A percentile compares a stretch with the other conserved stretches of the same genome.
Conservation (phyloP, 2,113 vertebrate species). For the Gasterosteus aculeatus region DNA sequence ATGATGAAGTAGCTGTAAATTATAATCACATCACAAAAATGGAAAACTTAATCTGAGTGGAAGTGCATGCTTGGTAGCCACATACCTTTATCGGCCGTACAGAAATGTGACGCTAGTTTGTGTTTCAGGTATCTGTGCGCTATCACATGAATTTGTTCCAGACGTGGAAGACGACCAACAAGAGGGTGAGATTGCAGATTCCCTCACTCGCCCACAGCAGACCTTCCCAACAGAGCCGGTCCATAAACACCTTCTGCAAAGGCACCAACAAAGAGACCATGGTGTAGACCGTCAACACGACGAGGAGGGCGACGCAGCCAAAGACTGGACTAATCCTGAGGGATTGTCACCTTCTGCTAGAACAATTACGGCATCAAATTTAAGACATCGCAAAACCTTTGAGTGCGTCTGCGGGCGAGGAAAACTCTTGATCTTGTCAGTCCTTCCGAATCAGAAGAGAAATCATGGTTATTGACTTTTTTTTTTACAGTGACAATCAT, state of each 20-base stretch:
- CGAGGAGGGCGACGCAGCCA: neutral
- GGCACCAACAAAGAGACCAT: slow-evolving; percentile 68
- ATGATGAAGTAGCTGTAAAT: neutral
- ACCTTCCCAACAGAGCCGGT: slow-evolving; percentile 17
- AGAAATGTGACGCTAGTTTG: neutral
- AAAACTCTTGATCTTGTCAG: neutral
- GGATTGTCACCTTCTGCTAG: neutral
- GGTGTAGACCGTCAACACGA: slow-evolving; percentile 48
- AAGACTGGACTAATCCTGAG: neutral
- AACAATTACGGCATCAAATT: neutral
- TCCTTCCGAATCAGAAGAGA: neutral
- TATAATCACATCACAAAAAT: neutral
- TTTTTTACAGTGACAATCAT: neutral
- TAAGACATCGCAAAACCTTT: neutral
- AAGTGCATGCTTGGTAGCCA: neutral
- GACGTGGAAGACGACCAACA: slow-evolving; percentile 70
- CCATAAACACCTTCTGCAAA: slow-evolving; percentile 49
- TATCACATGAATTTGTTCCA: slow-evolving; percentile 74
- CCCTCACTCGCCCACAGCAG: slow-evolving; percentile 16
- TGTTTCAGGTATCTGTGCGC: slow-evolving; percentile 72
- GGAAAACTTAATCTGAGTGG: neutral
- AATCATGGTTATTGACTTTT: neutral
- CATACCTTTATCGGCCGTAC: no score
- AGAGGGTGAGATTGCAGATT: slow-evolving; percentile 70
- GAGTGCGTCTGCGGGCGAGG: neutral